Conservation (phyloP, 2,888 invertebrate species). For the Idaea dimidiata region DNA sequence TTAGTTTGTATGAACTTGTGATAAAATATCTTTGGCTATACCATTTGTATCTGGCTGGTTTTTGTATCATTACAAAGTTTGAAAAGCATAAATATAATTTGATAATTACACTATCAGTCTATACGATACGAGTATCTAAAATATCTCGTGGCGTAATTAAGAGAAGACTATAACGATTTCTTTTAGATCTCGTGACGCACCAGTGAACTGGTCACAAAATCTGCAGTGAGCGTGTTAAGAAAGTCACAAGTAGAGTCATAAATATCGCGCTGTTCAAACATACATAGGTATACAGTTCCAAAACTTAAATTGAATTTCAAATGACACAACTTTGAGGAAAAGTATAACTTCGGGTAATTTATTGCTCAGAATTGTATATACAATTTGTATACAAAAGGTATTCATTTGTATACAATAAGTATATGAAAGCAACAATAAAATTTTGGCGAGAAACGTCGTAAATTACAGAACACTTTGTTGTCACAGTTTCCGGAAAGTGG, state of each 20-base stretch:
- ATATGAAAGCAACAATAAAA: background rate
- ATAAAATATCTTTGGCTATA: no score
- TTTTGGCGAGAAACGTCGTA: constrained; percentile 1
- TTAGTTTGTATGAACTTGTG: no score
- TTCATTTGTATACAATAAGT: background rate
- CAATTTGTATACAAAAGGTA: background rate
- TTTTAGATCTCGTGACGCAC: no score
- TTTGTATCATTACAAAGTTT: no score
- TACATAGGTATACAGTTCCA: background rate
- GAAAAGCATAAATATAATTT: no score
- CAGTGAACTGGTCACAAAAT: no score
- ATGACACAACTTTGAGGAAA: background rate
- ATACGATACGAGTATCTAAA: no score
- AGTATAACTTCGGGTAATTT: background rate
- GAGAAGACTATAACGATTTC: no score
- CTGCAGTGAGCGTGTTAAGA: no score
- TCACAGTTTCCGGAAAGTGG: background rate
- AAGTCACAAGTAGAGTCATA: background rate
- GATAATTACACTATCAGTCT: no score
- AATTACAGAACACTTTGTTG: background rate
- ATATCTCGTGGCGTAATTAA: no score
- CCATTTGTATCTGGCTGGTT: no score
- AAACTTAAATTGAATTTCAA: background rate
- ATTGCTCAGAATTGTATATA: background rate
- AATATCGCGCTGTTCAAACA: background rate